These are phyloP conservation scores for Thermophis baileyi DNA, from an alignment of 2,113 vertebrate genomes.

Conservation along the genomic window DNA sequence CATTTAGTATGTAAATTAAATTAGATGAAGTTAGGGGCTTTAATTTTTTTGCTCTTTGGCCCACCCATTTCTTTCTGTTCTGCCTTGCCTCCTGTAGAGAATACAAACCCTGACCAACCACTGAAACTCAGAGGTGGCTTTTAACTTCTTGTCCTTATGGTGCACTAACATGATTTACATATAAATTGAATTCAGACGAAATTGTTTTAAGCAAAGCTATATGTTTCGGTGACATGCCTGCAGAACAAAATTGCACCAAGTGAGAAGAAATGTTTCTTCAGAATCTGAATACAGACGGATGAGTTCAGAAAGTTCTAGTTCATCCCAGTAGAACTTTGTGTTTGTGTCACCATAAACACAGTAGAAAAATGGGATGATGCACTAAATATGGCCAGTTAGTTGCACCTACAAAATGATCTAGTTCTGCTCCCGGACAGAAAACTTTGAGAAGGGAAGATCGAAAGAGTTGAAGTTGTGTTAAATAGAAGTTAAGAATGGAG, in stretches of 20 bases:
- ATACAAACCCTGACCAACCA: not conserved
- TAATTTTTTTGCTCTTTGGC: not conserved
- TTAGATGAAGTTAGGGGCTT: not conserved
- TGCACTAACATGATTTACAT: not conserved
- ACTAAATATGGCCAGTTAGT: not conserved
- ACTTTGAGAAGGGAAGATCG: not conserved
- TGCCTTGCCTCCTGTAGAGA: not conserved
- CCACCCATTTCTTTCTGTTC: not conserved
- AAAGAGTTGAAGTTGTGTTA: not conserved
- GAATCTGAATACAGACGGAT: not conserved
- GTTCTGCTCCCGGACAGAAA: not conserved
- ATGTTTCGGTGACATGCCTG: not conserved
- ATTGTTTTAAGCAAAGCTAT: not conserved
- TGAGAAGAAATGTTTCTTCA: not conserved
- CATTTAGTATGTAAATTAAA: not conserved
- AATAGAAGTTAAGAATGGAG: not conserved
- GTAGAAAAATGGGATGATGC: not conserved
- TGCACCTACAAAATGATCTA: not conserved
- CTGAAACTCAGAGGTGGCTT: not conserved
- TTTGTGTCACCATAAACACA: not conserved
- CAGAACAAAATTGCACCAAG: not conserved
- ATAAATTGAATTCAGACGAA: not conserved
- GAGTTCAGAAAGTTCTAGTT: fast-evolving
- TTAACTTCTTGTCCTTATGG: not conserved
- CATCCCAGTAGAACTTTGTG: not conserved